Evolutionary conservation across 2,113 vertebrate species (phyloP).

Genomic region (Misgurnus mizolepis): DNA sequence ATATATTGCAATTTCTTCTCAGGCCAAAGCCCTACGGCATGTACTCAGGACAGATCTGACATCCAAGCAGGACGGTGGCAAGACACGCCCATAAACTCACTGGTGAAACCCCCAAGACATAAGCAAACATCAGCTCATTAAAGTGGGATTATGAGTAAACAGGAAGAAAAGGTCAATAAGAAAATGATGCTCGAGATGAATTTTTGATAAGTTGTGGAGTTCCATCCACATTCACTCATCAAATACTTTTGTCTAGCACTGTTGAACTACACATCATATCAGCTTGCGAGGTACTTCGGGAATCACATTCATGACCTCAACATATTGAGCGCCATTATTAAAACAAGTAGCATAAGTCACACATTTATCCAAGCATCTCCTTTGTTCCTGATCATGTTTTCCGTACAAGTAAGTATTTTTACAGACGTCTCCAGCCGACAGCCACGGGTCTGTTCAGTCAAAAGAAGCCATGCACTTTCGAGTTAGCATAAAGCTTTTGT

Average conservation of each 20-base stretch:
- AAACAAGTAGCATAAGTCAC: background rate
- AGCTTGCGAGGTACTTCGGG: too few relatives aligned
- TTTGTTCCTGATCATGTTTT: conserved; percentile 8
- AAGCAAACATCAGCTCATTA: conserved; percentile 19
- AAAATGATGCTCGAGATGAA: conserved; percentile 1
- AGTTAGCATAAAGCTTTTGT: conserved; percentile 27
- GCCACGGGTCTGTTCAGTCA: background rate
- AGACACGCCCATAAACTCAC: conserved; percentile 59
- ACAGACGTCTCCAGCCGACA: conserved; percentile 8
- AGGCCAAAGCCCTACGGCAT: conserved; percentile 64
- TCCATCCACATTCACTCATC: background rate
- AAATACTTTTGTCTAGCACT: too few relatives aligned
- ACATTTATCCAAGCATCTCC: conserved; percentile 6
- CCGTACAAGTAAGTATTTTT: background rate
- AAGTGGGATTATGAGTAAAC: conserved; percentile 23
- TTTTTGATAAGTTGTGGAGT: conserved; percentile 4
- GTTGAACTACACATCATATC: too few relatives aligned
- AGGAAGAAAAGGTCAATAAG: conserved; percentile 22
- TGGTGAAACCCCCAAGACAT: conserved; percentile 46
- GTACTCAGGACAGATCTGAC: conserved; percentile 55
- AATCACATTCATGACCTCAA: too few relatives aligned
- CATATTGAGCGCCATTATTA: too few relatives aligned
- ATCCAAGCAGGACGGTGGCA: conserved; percentile 60
- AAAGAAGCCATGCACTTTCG: conserved; percentile 1
- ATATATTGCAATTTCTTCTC: conserved; percentile 60